phyloP scores from a whole-genome alignment of 2,888 invertebrate genomes.

The Parnassius mnemosyne region DNA sequence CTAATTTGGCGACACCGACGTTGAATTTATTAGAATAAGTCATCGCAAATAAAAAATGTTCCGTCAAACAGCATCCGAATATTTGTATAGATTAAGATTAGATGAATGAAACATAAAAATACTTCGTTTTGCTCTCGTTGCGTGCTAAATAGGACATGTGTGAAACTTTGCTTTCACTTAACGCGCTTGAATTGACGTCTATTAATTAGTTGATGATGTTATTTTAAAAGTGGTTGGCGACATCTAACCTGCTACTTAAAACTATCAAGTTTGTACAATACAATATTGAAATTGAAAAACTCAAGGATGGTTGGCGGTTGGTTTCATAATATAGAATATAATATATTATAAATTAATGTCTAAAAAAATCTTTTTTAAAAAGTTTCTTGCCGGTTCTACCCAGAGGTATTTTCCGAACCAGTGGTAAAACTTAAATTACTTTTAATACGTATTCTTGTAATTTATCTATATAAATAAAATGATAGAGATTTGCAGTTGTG shows the following conservation, averaged over 20 bases:
- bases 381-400: no score
- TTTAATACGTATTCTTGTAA: no score
- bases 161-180: constrained; percentile 71
- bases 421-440: no score
- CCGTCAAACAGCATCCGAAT: constrained; percentile 27
- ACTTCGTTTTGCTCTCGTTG: constrained; percentile 42
- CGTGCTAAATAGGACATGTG: constrained; percentile 53
- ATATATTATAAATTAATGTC: no score
- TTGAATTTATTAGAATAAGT: constrained; percentile 45
- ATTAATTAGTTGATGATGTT: constrained; percentile 62
- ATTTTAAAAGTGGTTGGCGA: constrained; percentile 24
- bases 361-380: no score
- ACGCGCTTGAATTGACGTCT: constrained; percentile 52
- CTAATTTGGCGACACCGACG: constrained; percentile 34
- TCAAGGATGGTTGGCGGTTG: no score
- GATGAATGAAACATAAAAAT: constrained; percentile 44
- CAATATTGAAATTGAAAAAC: no score
- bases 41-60: constrained; percentile 29
- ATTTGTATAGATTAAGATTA: constrained; percentile 28
- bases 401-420: no score
- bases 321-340: no score
- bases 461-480: no score
- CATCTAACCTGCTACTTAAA: neutral
- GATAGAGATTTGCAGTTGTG: no score
- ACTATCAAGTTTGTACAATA: neutral